Evolutionary conservation across 2,113 vertebrate species (phyloP), one percentile per base, ranked within the genome.

Genomic region (Peucedramus taeniatus): DNA sequence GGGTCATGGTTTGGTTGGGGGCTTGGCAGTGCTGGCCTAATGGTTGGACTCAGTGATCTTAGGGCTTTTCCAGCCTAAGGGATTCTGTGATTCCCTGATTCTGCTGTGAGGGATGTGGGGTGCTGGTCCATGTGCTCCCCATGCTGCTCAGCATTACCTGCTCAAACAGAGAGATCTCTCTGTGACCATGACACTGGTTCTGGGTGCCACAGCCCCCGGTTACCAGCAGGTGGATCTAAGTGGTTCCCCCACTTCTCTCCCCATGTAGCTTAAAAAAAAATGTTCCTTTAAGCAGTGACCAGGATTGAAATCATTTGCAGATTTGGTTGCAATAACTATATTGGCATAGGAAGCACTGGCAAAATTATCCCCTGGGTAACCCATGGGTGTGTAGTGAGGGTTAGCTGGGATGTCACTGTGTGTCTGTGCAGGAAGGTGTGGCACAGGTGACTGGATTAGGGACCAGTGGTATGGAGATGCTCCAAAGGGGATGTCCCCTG

Each of bases 181-280:
- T 20, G 0, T 30, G 71, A 40, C 63, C 6, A 0, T 10, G n/a
- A 7, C 68, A 10, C 10, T 0, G 0, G 16, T 18, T 61, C 65
- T 26, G 17, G 1, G 13, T 28, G 53, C 42, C 13, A 1, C n/a
- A 24, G 22, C 50, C 68, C 15, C 33, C 40, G 10, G 27, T 12
- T 24, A 22, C 1, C 71, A 28, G 45, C 59, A 30, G 35, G 30
- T 3, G 5, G 64, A 49, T 64, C 64, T 15, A 5, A 27, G 22
- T 10, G 33, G 2, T 10, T 53, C 53, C 63, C 22, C 31, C 44
- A 21, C 33, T 39, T 77, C 45, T 68, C 12, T 60, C 64, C 35
- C 9, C 1, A 1, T 1, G 0, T 23, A 10, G 14, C 54, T 90
- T 50, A 3, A 71, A 70, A 71, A 70, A 45, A 40, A 33, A 12